Evolutionary conservation across 2,888 invertebrate species (phyloP).

Genomic region (Nephrotoma guestfalica): DNA sequence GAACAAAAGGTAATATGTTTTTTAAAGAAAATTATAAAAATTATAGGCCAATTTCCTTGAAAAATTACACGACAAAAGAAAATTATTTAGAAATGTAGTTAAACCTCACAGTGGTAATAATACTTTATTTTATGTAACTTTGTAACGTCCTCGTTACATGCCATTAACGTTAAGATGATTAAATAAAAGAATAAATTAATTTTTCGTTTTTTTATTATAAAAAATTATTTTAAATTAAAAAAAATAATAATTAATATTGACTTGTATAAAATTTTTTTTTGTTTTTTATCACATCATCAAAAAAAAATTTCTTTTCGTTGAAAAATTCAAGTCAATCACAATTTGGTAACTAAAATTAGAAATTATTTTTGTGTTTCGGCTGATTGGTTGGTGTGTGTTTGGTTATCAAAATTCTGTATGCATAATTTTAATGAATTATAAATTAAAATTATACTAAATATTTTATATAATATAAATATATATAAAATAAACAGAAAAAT

Average conservation of each 20-base stretch:
- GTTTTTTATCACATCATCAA: not conserved
- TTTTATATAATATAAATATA: not conserved
- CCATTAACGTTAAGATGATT: not conserved
- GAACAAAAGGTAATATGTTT: not conserved
- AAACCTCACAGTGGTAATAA: not conserved
- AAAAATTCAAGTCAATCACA: not conserved
- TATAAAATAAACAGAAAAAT: not conserved
- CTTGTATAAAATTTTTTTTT: not conserved
- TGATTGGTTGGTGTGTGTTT: not conserved
- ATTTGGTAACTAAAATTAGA: constrained; percentile 1
- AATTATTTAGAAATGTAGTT: not conserved
- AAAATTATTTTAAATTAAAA: not conserved
- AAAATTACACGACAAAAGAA: not conserved
- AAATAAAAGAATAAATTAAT: not conserved
- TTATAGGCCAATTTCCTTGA: not conserved
- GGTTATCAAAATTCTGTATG: not conserved
- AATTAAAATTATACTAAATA: not conserved
- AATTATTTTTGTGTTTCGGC: not conserved
- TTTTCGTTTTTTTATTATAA: not conserved
- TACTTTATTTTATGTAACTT: not conserved
- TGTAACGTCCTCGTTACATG: not conserved
- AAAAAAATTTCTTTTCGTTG: not conserved
- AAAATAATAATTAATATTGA: not conserved
- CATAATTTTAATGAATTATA: not conserved
- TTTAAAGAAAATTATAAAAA: not conserved